Base-by-base conservation (phyloP, 2,888 invertebrate genomes). In the Osmoderma eremita region DNA sequence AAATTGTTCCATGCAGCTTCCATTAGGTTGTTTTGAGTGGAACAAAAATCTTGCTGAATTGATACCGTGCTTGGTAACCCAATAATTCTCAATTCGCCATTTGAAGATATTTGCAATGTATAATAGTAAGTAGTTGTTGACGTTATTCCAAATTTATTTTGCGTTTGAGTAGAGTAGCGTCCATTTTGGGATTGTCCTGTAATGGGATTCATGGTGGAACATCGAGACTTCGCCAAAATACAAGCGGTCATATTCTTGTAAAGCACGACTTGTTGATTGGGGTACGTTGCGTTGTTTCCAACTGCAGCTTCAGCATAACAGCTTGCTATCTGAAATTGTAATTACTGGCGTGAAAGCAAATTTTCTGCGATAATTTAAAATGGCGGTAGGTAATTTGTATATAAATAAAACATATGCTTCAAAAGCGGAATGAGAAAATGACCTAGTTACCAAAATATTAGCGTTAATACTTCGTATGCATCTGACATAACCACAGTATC, bases 201-300 rank as follows among this genome's bases (percentile, higher is more conserved):
- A 63, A 90, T 88, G 2, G 90, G 89, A 78, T 90, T 90, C 75
- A 83, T 86, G 1, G 83, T 80, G 51, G 86, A 84, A 79, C 90
- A 90, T 63, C 90, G 84, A 1, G 88, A 80, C 75, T 86, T 87
- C 0, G 90, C 88, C 66, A 90, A 78, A 68, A 90, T 85, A 76
- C 90, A 90, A 8, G 88, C 87, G 1, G 89, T 89, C 36, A 89
- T 86, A 76, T 90, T 90, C 24, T 85, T 87, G 75, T 83, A 88
- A 74, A 87, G 86, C 36, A 81, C 76, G n/a, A 86, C 81, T 74
- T 85, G 86, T 70, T 86, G 85, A 13, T 79, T 81, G 72, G 86
- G 85, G 13, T 83, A 58, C 17, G 83, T 82, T 67, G 86, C 82
- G 68, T 84, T 83, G 30, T 86, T 81, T 22, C 85, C 83, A 4